Conservation (phyloP, 2,888 invertebrate species). For the Trichopoda pennipes region DNA sequence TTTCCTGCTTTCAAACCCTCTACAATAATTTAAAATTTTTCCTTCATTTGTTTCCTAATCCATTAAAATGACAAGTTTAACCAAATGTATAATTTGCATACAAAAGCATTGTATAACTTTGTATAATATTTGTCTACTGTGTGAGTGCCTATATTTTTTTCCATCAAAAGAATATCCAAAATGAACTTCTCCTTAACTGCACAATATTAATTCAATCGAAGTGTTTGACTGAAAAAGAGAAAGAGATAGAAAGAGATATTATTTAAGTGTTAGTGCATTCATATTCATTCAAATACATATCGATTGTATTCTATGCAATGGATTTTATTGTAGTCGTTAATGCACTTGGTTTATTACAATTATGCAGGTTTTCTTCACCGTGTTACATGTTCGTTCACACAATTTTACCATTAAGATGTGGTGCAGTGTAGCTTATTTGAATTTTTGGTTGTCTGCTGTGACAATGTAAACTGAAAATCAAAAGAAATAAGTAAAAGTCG, state of each 20-base stretch:
- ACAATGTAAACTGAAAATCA: slow-evolving; percentile 18
- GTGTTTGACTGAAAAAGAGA: not conserved
- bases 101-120: slow-evolving; percentile 43
- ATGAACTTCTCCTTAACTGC: slow-evolving; percentile 25
- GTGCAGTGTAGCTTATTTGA: slow-evolving; percentile 34
- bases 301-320: slow-evolving; percentile 37
- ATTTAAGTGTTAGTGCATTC: slow-evolving; percentile 14
- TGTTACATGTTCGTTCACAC: slow-evolving; percentile 44
- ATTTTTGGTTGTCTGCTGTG: slow-evolving; percentile 30
- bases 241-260: not conserved
- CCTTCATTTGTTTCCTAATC: slow-evolving; percentile 54
- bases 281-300: slow-evolving; percentile 36
- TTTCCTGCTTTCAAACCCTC: not conserved
- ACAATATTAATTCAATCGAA: slow-evolving; percentile 1
- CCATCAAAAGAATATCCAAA: slow-evolving; percentile 10
- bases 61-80: slow-evolving; percentile 56
- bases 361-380: slow-evolving; percentile 47
- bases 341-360: slow-evolving; percentile 61
- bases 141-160: slow-evolving; percentile 15
- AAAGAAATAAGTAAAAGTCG: not conserved
- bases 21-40: not conserved
- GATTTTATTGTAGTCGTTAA: slow-evolving; percentile 32
- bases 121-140: slow-evolving; percentile 11
- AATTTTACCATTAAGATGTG: slow-evolving; percentile 44
- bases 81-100: slow-evolving; percentile 61